These are phyloP conservation scores for Gallinago undulata DNA, from an alignment of 2,113 vertebrate genomes.

Conservation along the genomic window DNA sequence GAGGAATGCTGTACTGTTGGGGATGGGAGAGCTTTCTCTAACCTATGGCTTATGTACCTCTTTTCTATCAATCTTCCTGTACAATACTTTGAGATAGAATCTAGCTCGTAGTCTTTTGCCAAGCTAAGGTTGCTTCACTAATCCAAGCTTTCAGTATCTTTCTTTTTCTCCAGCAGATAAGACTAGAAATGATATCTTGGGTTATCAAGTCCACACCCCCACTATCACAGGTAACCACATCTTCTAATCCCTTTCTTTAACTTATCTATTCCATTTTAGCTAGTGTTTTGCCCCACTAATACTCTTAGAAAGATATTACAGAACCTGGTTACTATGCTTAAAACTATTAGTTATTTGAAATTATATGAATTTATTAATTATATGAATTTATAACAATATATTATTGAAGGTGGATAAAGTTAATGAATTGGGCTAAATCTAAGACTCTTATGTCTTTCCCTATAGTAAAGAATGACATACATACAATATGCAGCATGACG, in stretches of 20 bases:
- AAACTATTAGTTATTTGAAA: not conserved
- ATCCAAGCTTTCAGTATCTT: not conserved
- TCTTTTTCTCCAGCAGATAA: not conserved
- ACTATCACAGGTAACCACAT: not conserved
- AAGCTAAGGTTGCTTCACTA: conserved; percentile 20
- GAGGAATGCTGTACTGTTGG: not conserved
- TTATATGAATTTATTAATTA: not conserved
- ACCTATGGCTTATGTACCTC: fast-evolving
- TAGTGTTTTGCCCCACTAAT: not conserved
- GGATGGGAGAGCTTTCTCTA: not conserved
- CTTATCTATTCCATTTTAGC: not conserved
- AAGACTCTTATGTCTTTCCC: not conserved
- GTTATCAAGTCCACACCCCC: not conserved
- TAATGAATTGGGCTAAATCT: not conserved
- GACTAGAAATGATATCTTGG: not conserved
- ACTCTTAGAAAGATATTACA: not conserved
- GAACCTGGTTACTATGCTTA: not conserved
- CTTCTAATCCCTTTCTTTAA: not conserved
- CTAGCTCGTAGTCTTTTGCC: not conserved
- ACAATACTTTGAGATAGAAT: not conserved
- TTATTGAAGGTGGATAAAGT: not conserved
- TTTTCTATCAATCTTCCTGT: not conserved
- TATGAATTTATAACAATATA: not conserved
- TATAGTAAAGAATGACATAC: not conserved
- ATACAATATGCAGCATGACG: not conserved